Evolutionary conservation across 1,140 invertebrate species (phyloP).

Genomic region (Anoplophora glabripennis): DNA sequence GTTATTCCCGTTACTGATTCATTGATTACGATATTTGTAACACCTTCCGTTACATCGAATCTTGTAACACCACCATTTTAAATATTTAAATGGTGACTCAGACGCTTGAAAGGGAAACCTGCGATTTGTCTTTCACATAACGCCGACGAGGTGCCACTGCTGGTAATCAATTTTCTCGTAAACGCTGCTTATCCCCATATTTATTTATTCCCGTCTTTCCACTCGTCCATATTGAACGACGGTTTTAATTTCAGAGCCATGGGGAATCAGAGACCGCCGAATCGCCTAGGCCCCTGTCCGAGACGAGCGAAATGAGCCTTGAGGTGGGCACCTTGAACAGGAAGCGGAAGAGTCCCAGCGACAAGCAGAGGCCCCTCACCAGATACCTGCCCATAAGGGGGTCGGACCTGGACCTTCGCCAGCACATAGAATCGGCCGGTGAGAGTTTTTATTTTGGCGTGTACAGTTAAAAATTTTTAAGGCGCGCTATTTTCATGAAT

Average conservation of each 20-base stretch:
- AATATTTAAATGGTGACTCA: too few relatives aligned
- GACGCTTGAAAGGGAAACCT: not conserved
- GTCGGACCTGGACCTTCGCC: slow-evolving; percentile 82
- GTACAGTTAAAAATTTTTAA: too few relatives aligned
- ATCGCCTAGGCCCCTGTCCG: slow-evolving; percentile 44
- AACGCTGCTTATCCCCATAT: too few relatives aligned
- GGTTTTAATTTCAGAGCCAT: slow-evolving; percentile 32
- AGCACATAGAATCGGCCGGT: slow-evolving; percentile 86
- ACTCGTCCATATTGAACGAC: too few relatives aligned
- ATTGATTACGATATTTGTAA: not conserved
- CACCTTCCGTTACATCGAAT: not conserved
- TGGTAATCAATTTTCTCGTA: not conserved
- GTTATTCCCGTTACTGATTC: too few relatives aligned
- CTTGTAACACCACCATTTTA: too few relatives aligned
- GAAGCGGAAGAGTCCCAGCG: slow-evolving; percentile 47
- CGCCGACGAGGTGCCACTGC: not conserved
- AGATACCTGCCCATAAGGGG: slow-evolving; percentile 88
- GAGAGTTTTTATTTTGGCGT: too few relatives aligned
- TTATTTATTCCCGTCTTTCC: too few relatives aligned
- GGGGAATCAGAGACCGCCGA: slow-evolving; percentile 32
- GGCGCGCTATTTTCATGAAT: too few relatives aligned
- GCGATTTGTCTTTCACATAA: not conserved
- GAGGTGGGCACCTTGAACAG: slow-evolving; percentile 40
- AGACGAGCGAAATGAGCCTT: slow-evolving; percentile 46
- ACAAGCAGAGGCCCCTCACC: slow-evolving; percentile 82